Evolutionary conservation across 92 coral and sea anemone genomes (phyloP).

Genomic region (Porites divaricata): DNA sequence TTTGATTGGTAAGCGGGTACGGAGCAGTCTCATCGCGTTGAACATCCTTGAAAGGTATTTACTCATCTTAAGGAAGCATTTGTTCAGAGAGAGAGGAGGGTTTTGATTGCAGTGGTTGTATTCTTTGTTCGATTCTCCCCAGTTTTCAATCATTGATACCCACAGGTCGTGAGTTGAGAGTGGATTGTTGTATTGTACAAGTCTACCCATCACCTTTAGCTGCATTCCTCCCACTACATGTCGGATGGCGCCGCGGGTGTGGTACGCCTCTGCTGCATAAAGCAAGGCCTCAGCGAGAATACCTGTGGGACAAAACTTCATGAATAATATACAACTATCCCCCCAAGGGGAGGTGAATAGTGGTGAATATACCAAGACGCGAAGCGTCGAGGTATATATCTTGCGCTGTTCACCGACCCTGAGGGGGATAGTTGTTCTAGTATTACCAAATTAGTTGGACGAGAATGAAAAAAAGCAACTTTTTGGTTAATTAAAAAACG

Average conservation of each 20-base stretch:
- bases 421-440: too few species aligned
- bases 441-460: too few species aligned
- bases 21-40: constrained; percentile 55
- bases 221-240: constrained; percentile 80
- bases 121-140: constrained; percentile 81
- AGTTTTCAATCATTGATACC: constrained; percentile 87
- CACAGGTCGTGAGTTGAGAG: constrained; percentile 58
- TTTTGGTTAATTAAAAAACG: too few species aligned
- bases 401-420: too few species aligned
- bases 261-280: constrained; percentile 82
- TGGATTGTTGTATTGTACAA: not conserved
- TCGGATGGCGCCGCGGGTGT: constrained; percentile 77
- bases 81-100: not conserved
- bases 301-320: constrained; percentile 16
- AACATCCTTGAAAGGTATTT: constrained; percentile 73
- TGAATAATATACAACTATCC: too few species aligned
- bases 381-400: too few species aligned
- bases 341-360: too few species aligned
- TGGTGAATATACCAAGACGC: too few species aligned
- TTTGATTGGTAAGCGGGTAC: not conserved
- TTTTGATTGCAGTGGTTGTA: constrained; percentile 31
- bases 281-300: constrained; percentile 54
- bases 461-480: too few species aligned
- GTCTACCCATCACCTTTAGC: constrained; percentile 20
- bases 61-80: constrained; percentile 79